These are phyloP conservation scores for Saccostrea glomerata DNA, from an alignment of 1,140 invertebrate genomes.

Conservation along the genomic window DNA sequence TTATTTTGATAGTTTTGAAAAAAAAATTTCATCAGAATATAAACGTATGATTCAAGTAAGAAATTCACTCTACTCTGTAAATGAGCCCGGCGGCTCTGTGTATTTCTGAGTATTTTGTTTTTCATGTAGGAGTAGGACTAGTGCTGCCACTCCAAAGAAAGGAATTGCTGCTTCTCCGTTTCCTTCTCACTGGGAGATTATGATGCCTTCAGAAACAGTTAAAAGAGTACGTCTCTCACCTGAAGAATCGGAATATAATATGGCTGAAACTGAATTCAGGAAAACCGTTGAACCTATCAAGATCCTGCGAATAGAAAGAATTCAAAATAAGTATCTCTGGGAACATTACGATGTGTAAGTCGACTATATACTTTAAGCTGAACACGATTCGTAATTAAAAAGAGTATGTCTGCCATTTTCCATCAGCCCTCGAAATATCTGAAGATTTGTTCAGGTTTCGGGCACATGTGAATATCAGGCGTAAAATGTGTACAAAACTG, in stretches of 20 bases:
- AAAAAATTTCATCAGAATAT: no score
- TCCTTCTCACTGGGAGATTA: conserved; percentile 48
- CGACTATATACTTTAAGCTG: not conserved
- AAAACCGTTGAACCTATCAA: conserved; percentile 45
- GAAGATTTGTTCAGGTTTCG: no score
- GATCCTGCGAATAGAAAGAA: conserved; percentile 41
- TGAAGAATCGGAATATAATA: conserved; percentile 42
- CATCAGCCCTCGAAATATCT: no score
- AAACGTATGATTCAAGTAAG: no score
- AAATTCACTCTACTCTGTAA: no score
- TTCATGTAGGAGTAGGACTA: no score
- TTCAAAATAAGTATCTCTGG: conserved; percentile 52
- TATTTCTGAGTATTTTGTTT: no score
- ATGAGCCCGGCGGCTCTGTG: no score
- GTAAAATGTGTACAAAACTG: no score
- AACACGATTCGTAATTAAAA: not conserved
- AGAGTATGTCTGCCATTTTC: no score
- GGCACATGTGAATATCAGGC: no score
- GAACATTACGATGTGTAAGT: conserved; percentile 54
- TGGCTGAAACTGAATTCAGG: conserved; percentile 35
- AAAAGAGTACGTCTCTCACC: not conserved
- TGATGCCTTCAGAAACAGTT: not conserved
- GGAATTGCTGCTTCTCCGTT: conserved; percentile 40
- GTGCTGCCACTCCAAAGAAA: conserved; percentile 37
- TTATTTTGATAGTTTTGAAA: no score